Percentiles rank a stretch among this genome's conserved stretches.
Evolutionary conservation across 2,888 invertebrate genomes (phyloP).

Genomic region (Drosophila borealis): DNA sequence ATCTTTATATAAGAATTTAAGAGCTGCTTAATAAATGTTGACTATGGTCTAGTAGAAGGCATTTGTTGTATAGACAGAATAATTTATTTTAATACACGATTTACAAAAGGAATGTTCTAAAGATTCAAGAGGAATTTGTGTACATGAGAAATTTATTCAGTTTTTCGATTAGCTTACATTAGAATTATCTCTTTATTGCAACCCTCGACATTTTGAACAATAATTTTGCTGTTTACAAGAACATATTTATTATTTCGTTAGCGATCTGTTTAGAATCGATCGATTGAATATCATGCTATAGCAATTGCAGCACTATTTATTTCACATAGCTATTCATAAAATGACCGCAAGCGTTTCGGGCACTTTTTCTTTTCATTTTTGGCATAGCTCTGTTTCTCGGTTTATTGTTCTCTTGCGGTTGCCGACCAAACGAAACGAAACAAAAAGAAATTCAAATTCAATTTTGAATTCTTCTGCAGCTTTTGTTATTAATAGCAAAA

Average conservation of each 20-base stretch:
- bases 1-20: too few relatives aligned
- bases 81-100: too few relatives aligned
- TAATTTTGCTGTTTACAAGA: background rate
- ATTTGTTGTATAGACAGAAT: too few relatives aligned
- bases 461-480: constrained; percentile 76
- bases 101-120: too few relatives aligned
- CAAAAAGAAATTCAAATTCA: constrained; percentile 42
- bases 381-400: constrained; percentile 41
- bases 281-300: constrained; percentile 11
- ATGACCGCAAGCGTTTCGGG: constrained; percentile 60
- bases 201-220: background rate
- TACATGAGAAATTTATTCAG: too few relatives aligned
- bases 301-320: constrained; percentile 33
- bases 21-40: too few relatives aligned
- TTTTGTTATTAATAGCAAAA: constrained; percentile 83
- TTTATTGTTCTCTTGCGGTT: constrained; percentile 74
- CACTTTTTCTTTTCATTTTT: constrained; percentile 32
- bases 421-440: constrained; percentile 58
- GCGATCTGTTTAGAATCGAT: constrained; percentile 13
- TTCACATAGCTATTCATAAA: constrained; percentile 36
- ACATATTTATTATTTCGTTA: constrained; percentile 4
- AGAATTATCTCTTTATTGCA: background rate
- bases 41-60: too few relatives aligned
- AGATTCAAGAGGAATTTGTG: too few relatives aligned
- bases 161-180: background rate